Percentiles rank a stretch among this genome's conserved stretches.
phyloP scores from a whole-genome alignment of 1,140 invertebrate genomes.

The Platyscapa corneri region DNA sequence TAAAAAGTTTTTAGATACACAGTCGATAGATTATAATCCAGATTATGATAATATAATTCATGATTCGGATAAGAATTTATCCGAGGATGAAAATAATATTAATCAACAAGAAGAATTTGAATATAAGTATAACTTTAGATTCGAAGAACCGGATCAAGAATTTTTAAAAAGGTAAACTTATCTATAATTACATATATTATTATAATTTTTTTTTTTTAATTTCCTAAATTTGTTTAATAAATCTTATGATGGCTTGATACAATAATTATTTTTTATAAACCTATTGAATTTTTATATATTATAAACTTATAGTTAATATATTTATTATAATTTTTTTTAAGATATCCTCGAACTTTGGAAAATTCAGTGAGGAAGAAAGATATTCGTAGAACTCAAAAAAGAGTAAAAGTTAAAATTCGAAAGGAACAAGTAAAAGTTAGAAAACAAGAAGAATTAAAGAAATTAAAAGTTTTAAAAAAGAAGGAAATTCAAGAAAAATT shows the following conservation, averaged over 20 bases:
- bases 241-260: too few species aligned
- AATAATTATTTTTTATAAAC: too few species aligned
- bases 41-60: conserved; percentile 83
- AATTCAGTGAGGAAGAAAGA: conserved; percentile 88
- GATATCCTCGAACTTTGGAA: conserved; percentile 92
- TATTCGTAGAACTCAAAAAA: conserved; percentile 84
- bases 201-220: background rate
- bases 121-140: conserved; percentile 96
- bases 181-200: conserved; percentile 27
- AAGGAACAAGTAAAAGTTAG: conserved; percentile 89
- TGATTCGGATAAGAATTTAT: conserved; percentile 81
- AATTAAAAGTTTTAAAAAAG: conserved; percentile 89
- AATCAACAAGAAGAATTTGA: conserved; percentile 93
- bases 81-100: conserved; percentile 87
- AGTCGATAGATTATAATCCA: conserved; percentile 77
- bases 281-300: too few species aligned
- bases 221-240: too few species aligned
- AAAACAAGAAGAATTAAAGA: conserved; percentile 90
- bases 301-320: too few species aligned
- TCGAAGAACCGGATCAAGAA: conserved; percentile 95
- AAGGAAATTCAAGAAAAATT: conserved; percentile 95
- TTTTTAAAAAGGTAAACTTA: conserved; percentile 81
- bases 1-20: conserved; percentile 82
- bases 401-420: conserved; percentile 83
- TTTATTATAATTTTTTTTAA: conserved; percentile 50